Base-by-base conservation (phyloP, 2,888 invertebrate genomes). In the Erynnis tages region DNA sequence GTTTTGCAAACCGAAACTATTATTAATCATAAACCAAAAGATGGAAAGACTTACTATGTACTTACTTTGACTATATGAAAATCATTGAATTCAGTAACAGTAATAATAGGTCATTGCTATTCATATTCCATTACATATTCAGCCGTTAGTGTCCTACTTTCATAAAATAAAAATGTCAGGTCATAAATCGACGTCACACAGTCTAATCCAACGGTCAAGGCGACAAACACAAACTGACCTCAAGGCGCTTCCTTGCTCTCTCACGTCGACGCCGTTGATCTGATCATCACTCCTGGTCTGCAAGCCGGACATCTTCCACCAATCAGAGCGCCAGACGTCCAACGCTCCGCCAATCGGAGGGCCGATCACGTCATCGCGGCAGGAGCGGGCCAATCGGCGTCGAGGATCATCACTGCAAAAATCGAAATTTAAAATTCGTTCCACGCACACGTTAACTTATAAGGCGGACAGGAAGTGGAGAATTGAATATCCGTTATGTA, bases 211-310 rank as follows among this genome's bases (percentile, higher is more conserved):
- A 23, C 14, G 19, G 32, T 49, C 40, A 49, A 43, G 13, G 14
- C 35, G 14, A 27, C 13, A 16, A 34, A 34, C 34, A 21, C 23
- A 21, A 17, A 79, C 77, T 73, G 55, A 87, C 87, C 87, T 87
- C 62, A 88, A 79, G 69, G 89, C 85, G 59, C 77, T 89, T 53
- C 89, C 89, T 60, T 88, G 87, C 62, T 89, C 89, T 60, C 89
- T 69, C 35, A 89, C 89, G 59, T 89, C 89, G 46, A 89, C 85
- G 38, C 89, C 88, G 63, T 87, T 88, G 65, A 89, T 82, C 55
- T 73, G 67, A 46, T 87, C 89, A 49, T 88, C 89, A 37, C 63
- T 73, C 63, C 82, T 79, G 56, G 81, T 71, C 66, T 82, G 88
- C 70, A 90, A 67, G 16, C 90, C 90, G 53, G 90, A 90, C 90